Percentiles rank a stretch among this genome's conserved stretches.
Evolutionary conservation across 2,113 vertebrate genomes (phyloP).

Genomic region (Pteruthius melanotis): DNA sequence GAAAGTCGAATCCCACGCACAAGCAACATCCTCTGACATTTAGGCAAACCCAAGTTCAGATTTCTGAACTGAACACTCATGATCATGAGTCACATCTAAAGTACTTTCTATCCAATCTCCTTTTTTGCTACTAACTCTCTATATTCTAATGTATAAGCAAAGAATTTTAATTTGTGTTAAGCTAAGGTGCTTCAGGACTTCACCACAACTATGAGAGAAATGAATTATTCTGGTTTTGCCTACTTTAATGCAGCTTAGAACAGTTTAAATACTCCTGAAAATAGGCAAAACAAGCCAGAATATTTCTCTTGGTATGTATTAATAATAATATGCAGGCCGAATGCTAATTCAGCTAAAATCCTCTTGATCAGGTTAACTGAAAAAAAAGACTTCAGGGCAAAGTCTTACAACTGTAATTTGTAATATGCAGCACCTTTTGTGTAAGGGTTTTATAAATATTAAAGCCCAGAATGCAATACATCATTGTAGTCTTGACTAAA

Average conservation of each 20-base stretch:
- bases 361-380: not conserved
- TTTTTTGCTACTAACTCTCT: not conserved
- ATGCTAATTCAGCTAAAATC: not conserved
- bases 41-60: not conserved
- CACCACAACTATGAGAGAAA: not conserved
- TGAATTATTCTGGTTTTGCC: not conserved
- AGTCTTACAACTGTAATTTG: not conserved
- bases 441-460: constrained; percentile 3
- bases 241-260: not conserved
- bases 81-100: not conserved
- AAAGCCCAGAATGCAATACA: not conserved
- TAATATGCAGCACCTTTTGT: not conserved
- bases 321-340: not conserved
- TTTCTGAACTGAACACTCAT: not conserved
- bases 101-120: not conserved
- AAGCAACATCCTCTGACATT: constrained; percentile 34
- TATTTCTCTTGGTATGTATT: not conserved
- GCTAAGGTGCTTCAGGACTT: not conserved
- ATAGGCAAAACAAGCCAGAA: not conserved
- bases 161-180: not conserved
- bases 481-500: not conserved
- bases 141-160: not conserved
- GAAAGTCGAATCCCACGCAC: not conserved
- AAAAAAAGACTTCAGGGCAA: not conserved
- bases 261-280: not conserved